Base-by-base conservation (phyloP, 2,888 invertebrate species). In the Drosophila anomalata region DNA sequence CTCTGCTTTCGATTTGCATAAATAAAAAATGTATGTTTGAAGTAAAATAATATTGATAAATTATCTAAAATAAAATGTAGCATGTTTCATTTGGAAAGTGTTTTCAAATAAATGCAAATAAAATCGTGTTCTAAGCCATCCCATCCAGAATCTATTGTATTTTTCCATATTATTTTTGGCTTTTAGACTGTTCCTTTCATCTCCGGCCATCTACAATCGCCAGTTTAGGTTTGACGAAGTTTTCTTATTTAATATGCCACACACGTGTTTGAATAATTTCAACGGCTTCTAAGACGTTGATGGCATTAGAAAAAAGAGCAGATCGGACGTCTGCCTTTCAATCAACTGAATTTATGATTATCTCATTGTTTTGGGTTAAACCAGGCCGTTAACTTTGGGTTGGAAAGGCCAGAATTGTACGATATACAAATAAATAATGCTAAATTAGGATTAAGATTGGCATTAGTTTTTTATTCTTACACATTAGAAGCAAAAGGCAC, bases 231-330 rank as follows among this genome's bases (percentile, higher is more conserved):
- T 51, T 36, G 22, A 51, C 46, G 20, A 44, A 61, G 66, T 65
- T 61, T 26, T 51, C 22, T 22, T 46, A 59, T 59, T 79, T 51
- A 20, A 51, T 46, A 82, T 77, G 52, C 83, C 5, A 41, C n/a
- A 26, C 79, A 82, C 69, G 83, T 66, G 74, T 22, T 29, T 42
- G 71, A 62, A 82, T 79, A 77, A 85, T 65, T 66, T 81, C 59
- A 68, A 60, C 74, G 66, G 66, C 78, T 71, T 70, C 41, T 69
- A 63, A 60, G 33, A 70, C 82, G 77, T 51, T 72, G 82, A 44
- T 36, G 56, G 79, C 79, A 82, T 82, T 66, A 53, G 57, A 82
- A 59, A 78, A 59, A 84, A 68, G 65, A 57, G 26, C 56, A 53
- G 77, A 74, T 56, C 39, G 44, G 14, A 42, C 44, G 50, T 14